These are phyloP conservation scores for Rhabdomys pumilio DNA, from an alignment of 2,797 vertebrate genomes.

Conservation along the genomic window DNA sequence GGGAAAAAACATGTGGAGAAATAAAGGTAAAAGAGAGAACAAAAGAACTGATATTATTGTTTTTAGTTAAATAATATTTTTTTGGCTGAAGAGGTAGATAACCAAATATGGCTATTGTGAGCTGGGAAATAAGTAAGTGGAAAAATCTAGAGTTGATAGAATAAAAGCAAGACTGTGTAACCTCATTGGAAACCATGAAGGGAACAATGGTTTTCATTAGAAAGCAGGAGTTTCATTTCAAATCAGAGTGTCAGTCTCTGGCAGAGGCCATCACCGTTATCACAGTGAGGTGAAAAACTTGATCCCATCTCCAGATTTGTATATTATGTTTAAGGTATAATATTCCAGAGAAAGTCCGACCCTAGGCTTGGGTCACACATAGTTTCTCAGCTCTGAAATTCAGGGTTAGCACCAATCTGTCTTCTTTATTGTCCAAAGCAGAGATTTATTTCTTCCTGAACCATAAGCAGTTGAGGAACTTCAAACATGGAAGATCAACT, in stretches of 20 bases:
- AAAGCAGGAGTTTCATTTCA: neutral
- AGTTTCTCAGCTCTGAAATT: neutral
- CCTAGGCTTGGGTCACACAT: neutral
- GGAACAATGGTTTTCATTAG: neutral
- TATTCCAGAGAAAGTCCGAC: neutral
- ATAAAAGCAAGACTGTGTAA: neutral
- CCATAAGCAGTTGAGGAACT: neutral
- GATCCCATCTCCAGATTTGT: neutral
- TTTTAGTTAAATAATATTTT: constrained; percentile 55
- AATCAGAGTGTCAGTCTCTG: neutral
- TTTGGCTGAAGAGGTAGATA: constrained; percentile 16
- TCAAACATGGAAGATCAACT: neutral
- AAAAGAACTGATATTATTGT: constrained; percentile 46
- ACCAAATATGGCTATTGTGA: constrained; percentile 26
- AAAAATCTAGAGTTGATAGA: neutral
- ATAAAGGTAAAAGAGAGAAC: too few species aligned
- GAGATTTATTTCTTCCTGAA: neutral
- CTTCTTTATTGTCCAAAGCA: neutral
- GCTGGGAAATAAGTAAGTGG: neutral
- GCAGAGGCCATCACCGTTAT: neutral
- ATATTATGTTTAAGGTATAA: neutral
- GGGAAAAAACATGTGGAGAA: too few species aligned
- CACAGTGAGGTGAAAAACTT: neutral
- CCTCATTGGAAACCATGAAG: neutral
- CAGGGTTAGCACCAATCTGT: neutral